Conservation (phyloP, 2,888 invertebrate species). For the Masnerella sp. region DNA sequence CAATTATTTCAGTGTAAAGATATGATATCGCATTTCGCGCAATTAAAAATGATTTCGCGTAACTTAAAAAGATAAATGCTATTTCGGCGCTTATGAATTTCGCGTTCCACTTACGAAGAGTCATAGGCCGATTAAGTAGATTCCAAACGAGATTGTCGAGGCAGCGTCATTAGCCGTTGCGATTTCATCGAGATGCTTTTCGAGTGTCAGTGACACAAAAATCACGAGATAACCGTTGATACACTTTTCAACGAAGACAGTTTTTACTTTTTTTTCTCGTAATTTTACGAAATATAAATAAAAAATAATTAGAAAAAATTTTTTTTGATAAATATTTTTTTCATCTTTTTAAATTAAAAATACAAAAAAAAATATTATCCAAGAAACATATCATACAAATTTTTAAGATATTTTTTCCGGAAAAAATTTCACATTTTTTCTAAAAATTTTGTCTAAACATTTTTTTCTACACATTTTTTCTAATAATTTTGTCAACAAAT, state of each 20-base stretch:
- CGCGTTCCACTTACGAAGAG: slow-evolving; percentile 57
- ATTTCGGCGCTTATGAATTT: slow-evolving; percentile 59
- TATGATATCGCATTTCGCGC: slow-evolving; percentile 29
- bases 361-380: no score
- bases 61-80: slow-evolving; percentile 41
- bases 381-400: no score
- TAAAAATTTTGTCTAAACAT: no score
- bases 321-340: no score
- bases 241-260: slow-evolving; percentile 18
- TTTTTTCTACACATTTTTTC: no score
- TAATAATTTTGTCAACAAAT: no score
- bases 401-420: no score
- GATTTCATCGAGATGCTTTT: slow-evolving; percentile 43
- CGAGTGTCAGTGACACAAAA: slow-evolving; percentile 51
- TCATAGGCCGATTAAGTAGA: slow-evolving; percentile 73
- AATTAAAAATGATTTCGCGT: slow-evolving; percentile 25
- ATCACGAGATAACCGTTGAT: slow-evolving; percentile 22
- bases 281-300: slow-evolving; percentile 6
- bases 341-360: no score
- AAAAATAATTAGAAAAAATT: no score
- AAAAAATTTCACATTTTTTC: no score
- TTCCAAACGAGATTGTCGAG: slow-evolving; percentile 69
- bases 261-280: neutral
- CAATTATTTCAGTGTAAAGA: no score
- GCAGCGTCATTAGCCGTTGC: slow-evolving; percentile 59